phyloP scores from a whole-genome alignment of 64 coral and sea anemone genomes.

The Stichodactyla helianthus region DNA sequence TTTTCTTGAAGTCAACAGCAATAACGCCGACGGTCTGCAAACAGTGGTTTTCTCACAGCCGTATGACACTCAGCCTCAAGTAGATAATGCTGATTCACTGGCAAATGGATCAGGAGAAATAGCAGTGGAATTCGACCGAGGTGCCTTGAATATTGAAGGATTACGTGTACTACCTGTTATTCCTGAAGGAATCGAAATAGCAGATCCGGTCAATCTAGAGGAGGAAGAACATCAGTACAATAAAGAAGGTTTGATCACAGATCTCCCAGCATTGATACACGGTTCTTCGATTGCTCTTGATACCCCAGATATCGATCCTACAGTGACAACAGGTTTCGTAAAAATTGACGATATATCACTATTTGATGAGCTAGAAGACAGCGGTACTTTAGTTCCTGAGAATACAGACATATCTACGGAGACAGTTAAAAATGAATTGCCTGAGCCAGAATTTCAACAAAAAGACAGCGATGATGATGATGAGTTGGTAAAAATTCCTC shows the following conservation, averaged over 20 bases:
- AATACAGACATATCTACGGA: not conserved
- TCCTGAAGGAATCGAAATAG: not conserved
- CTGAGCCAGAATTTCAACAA: not conserved
- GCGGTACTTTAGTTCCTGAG: not conserved
- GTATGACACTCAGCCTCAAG: not conserved
- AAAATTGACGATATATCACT: not conserved
- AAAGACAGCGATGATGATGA: not conserved
- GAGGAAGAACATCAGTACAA: not conserved
- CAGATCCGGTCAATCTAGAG: not conserved
- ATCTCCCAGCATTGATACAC: not conserved
- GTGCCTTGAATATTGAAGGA: not conserved
- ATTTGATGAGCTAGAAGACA: not conserved
- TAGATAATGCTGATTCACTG: not conserved
- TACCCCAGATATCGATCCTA: not conserved
- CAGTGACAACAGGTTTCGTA: not conserved
- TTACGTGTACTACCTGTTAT: not conserved
- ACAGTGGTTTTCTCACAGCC: not conserved
- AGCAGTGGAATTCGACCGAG: not conserved
- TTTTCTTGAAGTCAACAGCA: not conserved
- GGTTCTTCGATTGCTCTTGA: not conserved
- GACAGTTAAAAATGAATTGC: not conserved
- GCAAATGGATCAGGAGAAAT: not conserved
- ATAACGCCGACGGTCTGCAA: not conserved
- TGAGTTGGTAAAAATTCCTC: slow-evolving; percentile 21
- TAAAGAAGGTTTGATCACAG: not conserved